Evolutionary conservation across 2,797 vertebrate genomes (phyloP).

Genomic region (Coracias cyanogaster): DNA sequence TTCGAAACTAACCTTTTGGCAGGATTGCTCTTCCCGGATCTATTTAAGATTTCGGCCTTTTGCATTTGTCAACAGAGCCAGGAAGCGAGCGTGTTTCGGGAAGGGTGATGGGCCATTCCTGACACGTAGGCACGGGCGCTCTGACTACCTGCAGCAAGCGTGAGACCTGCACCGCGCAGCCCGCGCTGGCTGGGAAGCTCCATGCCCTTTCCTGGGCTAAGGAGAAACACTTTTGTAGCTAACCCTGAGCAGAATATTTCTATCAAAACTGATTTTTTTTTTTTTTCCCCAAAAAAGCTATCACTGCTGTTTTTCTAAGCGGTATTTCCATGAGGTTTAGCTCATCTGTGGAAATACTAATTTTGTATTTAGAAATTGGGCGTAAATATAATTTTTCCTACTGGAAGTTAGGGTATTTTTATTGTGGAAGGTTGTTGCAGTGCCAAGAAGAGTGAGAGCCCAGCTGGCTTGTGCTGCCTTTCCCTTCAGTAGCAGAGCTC

Average conservation of each 20-base stretch:
- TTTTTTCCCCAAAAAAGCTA: not conserved
- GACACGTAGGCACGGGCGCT: not conserved
- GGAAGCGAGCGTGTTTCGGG: not conserved
- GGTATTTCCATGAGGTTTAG: not conserved
- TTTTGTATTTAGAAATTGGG: not conserved
- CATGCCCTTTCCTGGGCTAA: not conserved
- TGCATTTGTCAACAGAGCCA: conserved; percentile 43
- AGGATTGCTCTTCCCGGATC: conserved; percentile 51
- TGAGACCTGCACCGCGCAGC: not conserved
- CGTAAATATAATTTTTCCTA: not conserved
- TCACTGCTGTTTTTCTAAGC: not conserved
- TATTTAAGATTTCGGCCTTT: conserved; percentile 49
- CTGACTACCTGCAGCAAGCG: not conserved
- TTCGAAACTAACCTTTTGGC: conserved; percentile 67
- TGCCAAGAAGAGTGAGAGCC: not conserved
- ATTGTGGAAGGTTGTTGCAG: not conserved
- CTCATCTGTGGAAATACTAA: not conserved
- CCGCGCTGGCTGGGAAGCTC: not conserved
- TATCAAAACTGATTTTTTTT: not conserved
- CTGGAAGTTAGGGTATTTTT: not conserved
- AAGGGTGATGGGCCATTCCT: not conserved
- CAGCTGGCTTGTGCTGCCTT: not conserved
- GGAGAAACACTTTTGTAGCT: not conserved
- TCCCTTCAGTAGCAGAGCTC: not conserved
- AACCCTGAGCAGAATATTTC: not conserved